phyloP scores from a whole-genome alignment of 2,888 invertebrate species.

The Dryadula phaetusa region DNA sequence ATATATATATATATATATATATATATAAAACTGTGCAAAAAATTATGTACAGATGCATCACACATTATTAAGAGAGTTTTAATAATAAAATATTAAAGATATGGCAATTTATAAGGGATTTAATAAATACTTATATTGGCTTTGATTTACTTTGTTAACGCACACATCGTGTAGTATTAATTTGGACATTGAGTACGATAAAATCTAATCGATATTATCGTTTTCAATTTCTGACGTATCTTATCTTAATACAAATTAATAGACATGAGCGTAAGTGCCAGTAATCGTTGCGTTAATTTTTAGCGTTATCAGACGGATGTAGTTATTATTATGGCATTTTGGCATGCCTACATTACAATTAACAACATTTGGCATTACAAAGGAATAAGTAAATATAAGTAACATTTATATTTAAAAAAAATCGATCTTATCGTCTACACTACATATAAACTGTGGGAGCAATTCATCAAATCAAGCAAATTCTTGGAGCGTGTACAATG shows the following conservation, averaged over 20 bases:
- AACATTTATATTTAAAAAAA: not conserved
- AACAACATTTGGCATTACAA: constrained; percentile 1
- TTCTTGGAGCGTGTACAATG: constrained; percentile 44
- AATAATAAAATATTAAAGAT: constrained; percentile 5
- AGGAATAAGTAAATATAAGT: constrained; percentile 1
- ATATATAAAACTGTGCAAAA: too few species aligned
- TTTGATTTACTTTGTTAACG: constrained; percentile 41
- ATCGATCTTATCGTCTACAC: not conserved
- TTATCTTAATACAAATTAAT: constrained; percentile 64
- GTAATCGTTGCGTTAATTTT: constrained; percentile 39
- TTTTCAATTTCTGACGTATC: constrained; percentile 57
- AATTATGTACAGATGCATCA: not conserved
- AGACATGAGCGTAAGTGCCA: constrained; percentile 51
- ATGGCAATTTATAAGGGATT: constrained; percentile 32
- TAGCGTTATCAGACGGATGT: constrained; percentile 36
- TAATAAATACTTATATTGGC: constrained; percentile 36
- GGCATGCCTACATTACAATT: constrained; percentile 10
- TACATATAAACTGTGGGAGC: constrained; percentile 26
- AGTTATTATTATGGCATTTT: constrained; percentile 18
- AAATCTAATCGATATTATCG: constrained; percentile 57
- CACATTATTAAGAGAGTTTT: not conserved
- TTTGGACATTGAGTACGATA: constrained; percentile 50
- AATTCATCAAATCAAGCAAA: constrained; percentile 47
- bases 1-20: too few species aligned
- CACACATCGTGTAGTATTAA: constrained; percentile 45